These are phyloP conservation scores for Phymastichus coffea DNA, from an alignment of 1,140 invertebrate genomes.

Conservation along the genomic window DNA sequence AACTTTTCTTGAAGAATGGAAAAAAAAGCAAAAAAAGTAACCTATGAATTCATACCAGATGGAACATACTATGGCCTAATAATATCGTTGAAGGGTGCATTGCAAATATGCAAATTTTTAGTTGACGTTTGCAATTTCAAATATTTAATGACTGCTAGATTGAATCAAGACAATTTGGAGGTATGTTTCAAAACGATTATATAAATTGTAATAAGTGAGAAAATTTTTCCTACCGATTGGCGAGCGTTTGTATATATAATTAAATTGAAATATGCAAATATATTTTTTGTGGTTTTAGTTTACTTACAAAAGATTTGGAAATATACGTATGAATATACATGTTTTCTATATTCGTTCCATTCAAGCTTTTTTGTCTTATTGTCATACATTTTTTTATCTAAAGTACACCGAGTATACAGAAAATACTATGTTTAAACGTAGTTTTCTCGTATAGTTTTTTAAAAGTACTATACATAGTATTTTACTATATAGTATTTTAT, in stretches of 20 bases:
- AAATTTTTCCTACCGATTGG: no score
- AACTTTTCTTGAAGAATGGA: background rate
- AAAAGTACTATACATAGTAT: no score
- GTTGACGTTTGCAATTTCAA: constrained; percentile 1
- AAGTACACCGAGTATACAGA: no score
- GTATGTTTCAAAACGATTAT: no score
- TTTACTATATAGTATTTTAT: no score
- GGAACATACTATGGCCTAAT: background rate
- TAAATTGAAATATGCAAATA: background rate
- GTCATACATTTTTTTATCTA: no score
- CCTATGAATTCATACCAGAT: background rate
- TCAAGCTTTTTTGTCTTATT: no score
- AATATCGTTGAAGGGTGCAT: constrained; percentile 7
- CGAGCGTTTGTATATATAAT: no score
- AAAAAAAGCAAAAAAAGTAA: background rate
- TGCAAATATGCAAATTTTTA: constrained; percentile 18
- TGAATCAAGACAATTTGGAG: constrained; percentile 21
- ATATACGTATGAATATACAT: background rate
- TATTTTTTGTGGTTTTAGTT: background rate
- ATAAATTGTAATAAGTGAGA: no score
- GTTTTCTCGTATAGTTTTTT: no score
- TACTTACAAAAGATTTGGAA: background rate
- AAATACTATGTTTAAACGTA: no score
- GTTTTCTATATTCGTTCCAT: background rate
- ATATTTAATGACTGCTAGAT: constrained; percentile 15